These are phyloP conservation scores for Tragelaphus eurycerus DNA, from an alignment of 2,797 vertebrate genomes.

Conservation along the genomic window DNA sequence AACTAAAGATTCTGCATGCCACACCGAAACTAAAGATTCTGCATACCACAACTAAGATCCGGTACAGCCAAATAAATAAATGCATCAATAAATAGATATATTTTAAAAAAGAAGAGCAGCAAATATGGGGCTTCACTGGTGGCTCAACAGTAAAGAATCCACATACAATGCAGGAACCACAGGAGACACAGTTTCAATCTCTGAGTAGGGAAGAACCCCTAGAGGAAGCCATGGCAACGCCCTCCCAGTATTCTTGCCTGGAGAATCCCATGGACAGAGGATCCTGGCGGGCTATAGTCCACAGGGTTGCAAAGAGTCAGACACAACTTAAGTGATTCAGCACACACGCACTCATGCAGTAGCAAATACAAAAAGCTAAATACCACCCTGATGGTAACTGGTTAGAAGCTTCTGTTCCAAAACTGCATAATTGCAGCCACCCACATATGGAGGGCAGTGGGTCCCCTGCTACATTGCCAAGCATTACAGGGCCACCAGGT, in stretches of 20 bases:
- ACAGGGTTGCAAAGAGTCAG: not conserved
- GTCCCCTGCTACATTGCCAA: not conserved
- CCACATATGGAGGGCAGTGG: not conserved
- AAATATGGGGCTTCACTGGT: not conserved
- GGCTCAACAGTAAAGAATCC: not conserved
- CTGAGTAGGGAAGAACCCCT: not conserved
- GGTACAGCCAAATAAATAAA: not conserved
- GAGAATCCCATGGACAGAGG: not conserved
- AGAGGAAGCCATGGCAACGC: not conserved
- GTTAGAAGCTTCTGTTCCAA: not conserved
- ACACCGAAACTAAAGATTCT: not conserved
- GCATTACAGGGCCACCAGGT: not conserved
- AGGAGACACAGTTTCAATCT: not conserved
- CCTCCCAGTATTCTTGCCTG: not conserved
- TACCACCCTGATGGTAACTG: not conserved
- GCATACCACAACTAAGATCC: not conserved
- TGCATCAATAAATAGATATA: not conserved
- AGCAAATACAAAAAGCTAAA: not conserved
- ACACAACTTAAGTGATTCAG: not conserved
- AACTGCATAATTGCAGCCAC: not conserved
- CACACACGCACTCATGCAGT: fast-evolving
- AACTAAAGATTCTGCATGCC: not conserved
- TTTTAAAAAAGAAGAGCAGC: not conserved
- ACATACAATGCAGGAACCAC: not conserved
- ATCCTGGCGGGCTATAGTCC: not conserved